Evolutionary conservation across 2,797 vertebrate species (phyloP).

Genomic region (Mus minutoides): DNA sequence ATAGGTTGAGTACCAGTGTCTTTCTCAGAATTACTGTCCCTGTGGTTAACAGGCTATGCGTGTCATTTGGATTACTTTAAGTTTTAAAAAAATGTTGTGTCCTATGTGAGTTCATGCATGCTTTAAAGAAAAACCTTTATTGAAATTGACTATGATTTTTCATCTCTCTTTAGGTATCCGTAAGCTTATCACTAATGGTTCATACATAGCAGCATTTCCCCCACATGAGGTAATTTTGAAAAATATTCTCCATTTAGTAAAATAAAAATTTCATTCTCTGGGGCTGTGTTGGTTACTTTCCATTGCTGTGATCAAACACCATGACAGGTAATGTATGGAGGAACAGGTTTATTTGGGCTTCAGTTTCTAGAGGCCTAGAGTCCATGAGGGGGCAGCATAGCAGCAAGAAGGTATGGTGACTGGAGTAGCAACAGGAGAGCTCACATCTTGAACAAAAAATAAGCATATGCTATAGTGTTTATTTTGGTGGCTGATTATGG

Average conservation of each 20-base stretch:
- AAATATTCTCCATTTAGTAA: neutral
- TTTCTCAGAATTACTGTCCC: neutral
- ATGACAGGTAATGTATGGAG: too few relatives aligned
- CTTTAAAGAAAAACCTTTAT: neutral
- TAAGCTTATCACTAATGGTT: conserved; percentile 95
- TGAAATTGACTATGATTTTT: neutral
- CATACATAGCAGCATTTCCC: conserved; percentile 98
- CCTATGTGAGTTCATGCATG: neutral
- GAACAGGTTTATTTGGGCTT: neutral
- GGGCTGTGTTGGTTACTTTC: neutral
- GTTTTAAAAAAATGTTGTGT: neutral
- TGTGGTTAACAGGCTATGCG: neutral
- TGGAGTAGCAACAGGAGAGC: too few relatives aligned
- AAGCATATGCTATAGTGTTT: too few relatives aligned
- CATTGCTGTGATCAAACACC: too few relatives aligned
- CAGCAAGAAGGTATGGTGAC: neutral
- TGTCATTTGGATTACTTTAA: neutral
- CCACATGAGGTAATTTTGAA: conserved; percentile 94
- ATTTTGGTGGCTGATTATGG: too few relatives aligned
- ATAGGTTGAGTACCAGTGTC: too few relatives aligned
- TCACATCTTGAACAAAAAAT: neutral
- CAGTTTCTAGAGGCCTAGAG: neutral
- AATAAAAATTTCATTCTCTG: neutral
- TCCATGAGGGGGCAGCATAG: too few relatives aligned
- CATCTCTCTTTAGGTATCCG: conserved; percentile 92